A percentile compares a stretch with the other conserved stretches of the same genome.
Evolutionary conservation across 2,797 vertebrate species (phyloP).

Genomic region (Myotis daubentonii): DNA sequence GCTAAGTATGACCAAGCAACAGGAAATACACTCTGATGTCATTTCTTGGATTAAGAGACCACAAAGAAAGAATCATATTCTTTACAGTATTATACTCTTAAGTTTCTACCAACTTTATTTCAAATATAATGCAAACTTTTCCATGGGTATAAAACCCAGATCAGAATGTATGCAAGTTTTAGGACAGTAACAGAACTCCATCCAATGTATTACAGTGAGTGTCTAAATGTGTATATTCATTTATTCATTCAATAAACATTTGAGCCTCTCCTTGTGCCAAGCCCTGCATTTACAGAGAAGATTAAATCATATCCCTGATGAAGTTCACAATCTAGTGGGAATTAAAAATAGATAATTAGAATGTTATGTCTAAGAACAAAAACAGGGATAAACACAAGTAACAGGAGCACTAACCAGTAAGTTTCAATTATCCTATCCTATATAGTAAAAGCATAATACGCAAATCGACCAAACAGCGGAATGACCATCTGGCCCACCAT

Average conservation of each 20-base stretch:
- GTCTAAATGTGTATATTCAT: slow-evolving; percentile 17
- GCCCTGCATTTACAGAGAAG: not conserved
- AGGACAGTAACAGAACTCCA: slow-evolving; percentile 24
- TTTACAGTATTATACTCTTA: not conserved
- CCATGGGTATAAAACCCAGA: not conserved
- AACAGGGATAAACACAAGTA: not conserved
- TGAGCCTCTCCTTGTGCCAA: not conserved
- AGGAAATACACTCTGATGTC: slow-evolving; percentile 60
- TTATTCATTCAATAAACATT: slow-evolving; percentile 14
- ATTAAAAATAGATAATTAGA: slow-evolving; percentile 40
- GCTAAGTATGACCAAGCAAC: slow-evolving; percentile 48
- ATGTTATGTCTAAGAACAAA: slow-evolving; percentile 5
- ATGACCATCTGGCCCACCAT: too few relatives aligned
- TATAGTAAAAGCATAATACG: too few relatives aligned
- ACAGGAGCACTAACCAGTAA: not conserved
- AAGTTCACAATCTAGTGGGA: not conserved
- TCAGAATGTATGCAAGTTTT: not conserved
- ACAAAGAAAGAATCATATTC: slow-evolving; percentile 9
- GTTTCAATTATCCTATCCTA: not conserved
- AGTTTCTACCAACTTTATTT: slow-evolving; percentile 38
- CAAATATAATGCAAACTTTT: slow-evolving; percentile 27
- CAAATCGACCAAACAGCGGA: too few relatives aligned
- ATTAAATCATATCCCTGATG: slow-evolving; percentile 18
- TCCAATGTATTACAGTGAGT: not conserved
- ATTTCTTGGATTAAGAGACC: not conserved